Evolutionary conservation across 2,888 invertebrate genomes (phyloP).

Genomic region (Callosobruchus maculatus): DNA sequence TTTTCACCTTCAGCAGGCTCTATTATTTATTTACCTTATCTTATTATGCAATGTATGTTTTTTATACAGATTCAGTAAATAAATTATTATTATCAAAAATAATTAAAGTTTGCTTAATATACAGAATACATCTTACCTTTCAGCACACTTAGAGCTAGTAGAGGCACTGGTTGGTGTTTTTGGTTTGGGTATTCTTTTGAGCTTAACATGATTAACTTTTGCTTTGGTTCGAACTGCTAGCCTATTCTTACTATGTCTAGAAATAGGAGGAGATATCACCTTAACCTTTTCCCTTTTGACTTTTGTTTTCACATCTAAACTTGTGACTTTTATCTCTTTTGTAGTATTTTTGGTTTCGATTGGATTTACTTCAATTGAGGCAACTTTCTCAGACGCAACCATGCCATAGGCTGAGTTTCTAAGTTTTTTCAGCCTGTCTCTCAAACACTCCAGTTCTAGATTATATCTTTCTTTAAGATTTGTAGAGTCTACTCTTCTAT

Average conservation of each 20-base stretch:
- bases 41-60: too few relatives aligned
- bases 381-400: background rate
- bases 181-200: slow-evolving; percentile 17
- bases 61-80: too few relatives aligned
- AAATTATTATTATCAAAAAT: too few relatives aligned
- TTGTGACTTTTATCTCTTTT: background rate
- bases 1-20: too few relatives aligned
- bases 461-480: slow-evolving; percentile 37
- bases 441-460: slow-evolving; percentile 40
- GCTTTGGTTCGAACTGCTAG: slow-evolving; percentile 23
- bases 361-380: background rate
- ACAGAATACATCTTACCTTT: slow-evolving; percentile 8
- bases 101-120: too few relatives aligned
- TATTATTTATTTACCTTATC: too few relatives aligned
- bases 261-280: background rate
- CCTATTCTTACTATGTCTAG: slow-evolving; percentile 17
- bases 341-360: background rate
- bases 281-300: slow-evolving; percentile 15
- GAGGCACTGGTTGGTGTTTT: slow-evolving; percentile 8
- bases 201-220: slow-evolving; percentile 15
- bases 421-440: slow-evolving; percentile 38
- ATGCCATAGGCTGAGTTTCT: slow-evolving; percentile 25
- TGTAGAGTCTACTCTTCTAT: slow-evolving; percentile 34
- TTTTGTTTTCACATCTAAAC: slow-evolving; percentile 19
- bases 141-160: slow-evolving; percentile 5